phyloP scores from a whole-genome alignment of 2,797 vertebrate genomes.

The Mus caroli region DNA sequence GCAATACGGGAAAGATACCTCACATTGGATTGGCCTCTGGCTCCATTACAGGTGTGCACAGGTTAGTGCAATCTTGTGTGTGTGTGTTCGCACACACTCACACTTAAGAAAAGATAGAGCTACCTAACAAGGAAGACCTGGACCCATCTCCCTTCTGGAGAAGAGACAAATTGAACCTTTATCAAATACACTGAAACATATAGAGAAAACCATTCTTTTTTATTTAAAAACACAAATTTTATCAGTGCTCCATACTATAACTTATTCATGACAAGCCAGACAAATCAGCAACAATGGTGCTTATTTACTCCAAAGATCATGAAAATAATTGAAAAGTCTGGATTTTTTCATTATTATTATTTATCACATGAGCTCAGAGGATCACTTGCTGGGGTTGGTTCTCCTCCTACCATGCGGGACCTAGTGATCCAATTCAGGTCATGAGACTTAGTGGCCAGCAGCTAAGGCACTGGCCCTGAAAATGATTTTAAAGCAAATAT shows the following conservation, averaged over 20 bases:
- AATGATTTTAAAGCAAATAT: conserved; percentile 59
- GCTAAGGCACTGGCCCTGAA: not conserved
- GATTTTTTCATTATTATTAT: not conserved
- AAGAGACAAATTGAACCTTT: not conserved
- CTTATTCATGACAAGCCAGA: conserved; percentile 28
- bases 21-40: not conserved
- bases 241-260: not conserved
- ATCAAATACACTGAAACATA: conserved; percentile 39
- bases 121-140: not conserved
- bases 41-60: not conserved
- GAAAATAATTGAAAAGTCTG: conserved; percentile 47
- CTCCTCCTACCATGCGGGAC: not conserved
- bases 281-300: not conserved
- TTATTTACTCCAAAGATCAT: conserved; percentile 15
- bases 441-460: not conserved
- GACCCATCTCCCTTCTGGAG: not conserved
- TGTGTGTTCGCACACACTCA: not conserved
- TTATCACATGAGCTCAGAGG: not conserved
- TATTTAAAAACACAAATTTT: conserved; percentile 43
- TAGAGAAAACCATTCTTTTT: conserved; percentile 60
- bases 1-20: not conserved
- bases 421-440: not conserved
- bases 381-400: not conserved
- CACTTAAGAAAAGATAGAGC: not conserved
- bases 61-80: not conserved